Base-by-base conservation (phyloP, 2,113 vertebrate genomes). In the Entelurus aequoreus region DNA sequence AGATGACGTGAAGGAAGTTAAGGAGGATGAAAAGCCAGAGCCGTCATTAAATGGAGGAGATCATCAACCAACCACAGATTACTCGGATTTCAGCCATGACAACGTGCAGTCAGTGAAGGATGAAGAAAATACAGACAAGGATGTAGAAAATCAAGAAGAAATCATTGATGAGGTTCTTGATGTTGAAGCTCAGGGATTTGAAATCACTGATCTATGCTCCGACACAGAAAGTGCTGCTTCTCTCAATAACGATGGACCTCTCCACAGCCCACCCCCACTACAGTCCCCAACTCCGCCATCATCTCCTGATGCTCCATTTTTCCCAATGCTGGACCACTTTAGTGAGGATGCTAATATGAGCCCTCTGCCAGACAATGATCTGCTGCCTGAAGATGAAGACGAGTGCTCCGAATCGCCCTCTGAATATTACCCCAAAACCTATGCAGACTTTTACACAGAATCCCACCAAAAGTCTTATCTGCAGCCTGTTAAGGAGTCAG, bases 161-260 rank as follows among this genome's bases (percentile, higher is more conserved):
- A 64, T 14, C 8, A 72, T 65, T 21, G 70, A 74, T 13, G 52
- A 47, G 6, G 65, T 48, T 3, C 68, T 76, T 15, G 78, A 82
- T 54, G 61, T 68, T n/a, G 66, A 66, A 42, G 78, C 59, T 64
- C 83, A 79, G 62, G 80, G 78, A 66, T 79, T 76, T 8, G 82
- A 78, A 65, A 68, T 75, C 54, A 85, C 69, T 0, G 72, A 80
- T 46, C 74, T 79, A 8, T 89, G 84, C 68, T 86, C 86, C 0
- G 84, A 89, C 71, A 88, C 88, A 0, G 88, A 88, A 76, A 90
- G 88, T 16, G 80, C 78, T 0, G 86, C 85, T 15, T 90, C 88
- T 0, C 83, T 90, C 49, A 89, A 87, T n/a, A 80, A 89, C 76
- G 90, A 90, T 1, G 88, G 84, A 42, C 90, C 87, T 35, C 88